A percentile compares a stretch with the other conserved stretches of the same genome.
Conservation (phyloP, 2,888 invertebrate genomes). For the Patella depressa region DNA sequence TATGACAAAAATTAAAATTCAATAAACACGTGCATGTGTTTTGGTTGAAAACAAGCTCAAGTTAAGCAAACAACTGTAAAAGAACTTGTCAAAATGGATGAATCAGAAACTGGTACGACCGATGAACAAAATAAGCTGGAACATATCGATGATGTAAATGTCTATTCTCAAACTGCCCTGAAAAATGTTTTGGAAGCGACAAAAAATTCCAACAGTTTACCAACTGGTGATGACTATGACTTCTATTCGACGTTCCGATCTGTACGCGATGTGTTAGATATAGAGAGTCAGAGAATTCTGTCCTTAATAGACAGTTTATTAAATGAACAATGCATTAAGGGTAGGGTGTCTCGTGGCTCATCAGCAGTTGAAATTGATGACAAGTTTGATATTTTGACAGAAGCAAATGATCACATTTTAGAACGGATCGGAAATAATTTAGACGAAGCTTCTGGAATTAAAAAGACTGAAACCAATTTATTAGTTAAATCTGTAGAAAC, state of each 20-base stretch:
- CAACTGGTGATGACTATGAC: slow-evolving; percentile 80
- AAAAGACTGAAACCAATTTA: slow-evolving; percentile 65
- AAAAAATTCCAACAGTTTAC: slow-evolving; percentile 80
- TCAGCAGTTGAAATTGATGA: slow-evolving; percentile 64
- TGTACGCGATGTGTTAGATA: slow-evolving; percentile 79
- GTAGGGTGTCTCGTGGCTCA: slow-evolving; percentile 47
- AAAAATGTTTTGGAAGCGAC: slow-evolving; percentile 79
- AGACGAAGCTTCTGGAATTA: slow-evolving; percentile 71
- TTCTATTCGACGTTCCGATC: slow-evolving; percentile 84
- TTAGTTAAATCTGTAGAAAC: slow-evolving; percentile 57
- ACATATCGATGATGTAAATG: neutral
- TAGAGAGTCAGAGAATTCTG: slow-evolving; percentile 79
- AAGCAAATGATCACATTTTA: slow-evolving; percentile 86
- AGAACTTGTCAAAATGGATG: too few relatives aligned
- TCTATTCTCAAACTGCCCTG: slow-evolving; percentile 77
- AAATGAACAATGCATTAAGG: slow-evolving; percentile 62
- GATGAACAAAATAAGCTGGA: neutral
- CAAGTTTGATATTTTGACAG: slow-evolving; percentile 82
- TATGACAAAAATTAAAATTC: too few relatives aligned
- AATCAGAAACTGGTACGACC: too few relatives aligned
- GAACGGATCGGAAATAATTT: slow-evolving; percentile 78
- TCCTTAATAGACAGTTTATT: slow-evolving; percentile 61
- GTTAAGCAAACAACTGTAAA: too few relatives aligned
- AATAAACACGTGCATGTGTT: too few relatives aligned
- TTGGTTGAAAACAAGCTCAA: too few relatives aligned